Evolutionary conservation across 2,888 invertebrate genomes (phyloP).

Genomic region (Linyphia triangularis): DNA sequence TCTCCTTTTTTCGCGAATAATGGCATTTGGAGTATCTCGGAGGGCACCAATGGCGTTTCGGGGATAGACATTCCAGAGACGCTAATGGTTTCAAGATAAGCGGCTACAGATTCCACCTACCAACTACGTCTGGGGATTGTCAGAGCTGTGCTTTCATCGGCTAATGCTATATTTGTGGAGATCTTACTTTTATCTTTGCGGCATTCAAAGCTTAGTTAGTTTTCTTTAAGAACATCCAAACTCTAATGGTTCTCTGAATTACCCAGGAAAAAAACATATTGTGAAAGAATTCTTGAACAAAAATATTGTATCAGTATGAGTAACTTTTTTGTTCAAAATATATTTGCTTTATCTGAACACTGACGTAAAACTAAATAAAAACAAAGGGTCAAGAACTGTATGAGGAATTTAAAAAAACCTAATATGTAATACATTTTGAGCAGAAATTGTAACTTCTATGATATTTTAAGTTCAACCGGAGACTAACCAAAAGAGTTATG

Average conservation of each 20-base stretch:
- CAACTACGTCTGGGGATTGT: slow-evolving; percentile 65
- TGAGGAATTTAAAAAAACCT: too few species aligned
- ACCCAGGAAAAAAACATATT: too few species aligned
- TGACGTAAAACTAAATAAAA: too few species aligned
- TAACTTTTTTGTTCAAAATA: too few species aligned
- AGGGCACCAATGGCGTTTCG: slow-evolving; percentile 62
- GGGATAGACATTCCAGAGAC: slow-evolving; percentile 52
- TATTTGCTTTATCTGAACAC: too few species aligned
- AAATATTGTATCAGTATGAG: too few species aligned
- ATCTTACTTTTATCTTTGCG: slow-evolving; percentile 50
- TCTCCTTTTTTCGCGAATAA: slow-evolving; percentile 71
- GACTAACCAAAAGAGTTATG: too few species aligned
- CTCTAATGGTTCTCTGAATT: neutral
- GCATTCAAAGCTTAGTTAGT: slow-evolving; percentile 38
- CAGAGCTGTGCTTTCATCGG: slow-evolving; percentile 60
- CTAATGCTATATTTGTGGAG: slow-evolving; percentile 43
- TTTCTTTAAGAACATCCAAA: slow-evolving; percentile 31
- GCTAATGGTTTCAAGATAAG: slow-evolving; percentile 68
- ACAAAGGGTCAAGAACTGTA: too few species aligned
- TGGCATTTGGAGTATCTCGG: slow-evolving; percentile 66
- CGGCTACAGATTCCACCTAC: slow-evolving; percentile 59
- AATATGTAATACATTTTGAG: too few species aligned
- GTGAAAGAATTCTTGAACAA: too few species aligned
- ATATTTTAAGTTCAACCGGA: too few species aligned
- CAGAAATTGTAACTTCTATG: too few species aligned